Base-by-base conservation (phyloP, 2,113 vertebrate species). In the Symphodus melops region DNA sequence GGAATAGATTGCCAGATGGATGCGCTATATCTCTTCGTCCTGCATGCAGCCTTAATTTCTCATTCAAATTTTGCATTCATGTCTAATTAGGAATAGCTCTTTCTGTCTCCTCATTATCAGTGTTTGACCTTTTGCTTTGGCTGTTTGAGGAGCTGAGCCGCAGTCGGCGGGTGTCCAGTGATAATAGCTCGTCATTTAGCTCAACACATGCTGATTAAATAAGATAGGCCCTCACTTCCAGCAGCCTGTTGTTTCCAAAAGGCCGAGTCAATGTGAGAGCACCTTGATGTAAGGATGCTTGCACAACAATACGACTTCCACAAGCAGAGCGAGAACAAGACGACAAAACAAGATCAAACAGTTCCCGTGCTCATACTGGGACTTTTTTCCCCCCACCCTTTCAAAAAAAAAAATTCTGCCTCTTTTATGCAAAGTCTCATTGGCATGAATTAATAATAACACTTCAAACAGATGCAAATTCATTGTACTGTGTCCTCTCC, bases 401-500 rank as follows among this genome's bases (percentile, higher is more conserved):
- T 82, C 52, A 84, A 59, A n/a, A n/a, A n/a, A n/a, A n/a, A n/a
- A n/a, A n/a, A 69, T 66, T 46, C 59, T 75, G 68, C 81, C 72
- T 90, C 75, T 67, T 64, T 83, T 72, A 73, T 83, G 86, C 83
- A 83, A 75, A 68, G 67, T 83, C 79, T 90, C 90, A 86, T 83
- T 77, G 83, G 76, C 86, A 91, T 92, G 86, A 90, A 93, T 94
- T 92, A 90, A 91, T 91, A 91, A 92, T 88, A 79, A 42, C 28
- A 88, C 92, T 91, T 92, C 91, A 92, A 92, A 93, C 88, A 91
- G 73, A 92, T 92, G 92, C 90, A 88, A 86, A 92, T 93, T 73
- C 48, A 82, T 88, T 89, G 82, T 84, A 61, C 85, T 83, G 73
- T 77, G 81, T 91, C 88, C 86, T 91, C 84, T 88, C 70, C 83